These are phyloP conservation scores for Apamea monoglypha DNA, from an alignment of 2,888 invertebrate species.

Conservation along the genomic window DNA sequence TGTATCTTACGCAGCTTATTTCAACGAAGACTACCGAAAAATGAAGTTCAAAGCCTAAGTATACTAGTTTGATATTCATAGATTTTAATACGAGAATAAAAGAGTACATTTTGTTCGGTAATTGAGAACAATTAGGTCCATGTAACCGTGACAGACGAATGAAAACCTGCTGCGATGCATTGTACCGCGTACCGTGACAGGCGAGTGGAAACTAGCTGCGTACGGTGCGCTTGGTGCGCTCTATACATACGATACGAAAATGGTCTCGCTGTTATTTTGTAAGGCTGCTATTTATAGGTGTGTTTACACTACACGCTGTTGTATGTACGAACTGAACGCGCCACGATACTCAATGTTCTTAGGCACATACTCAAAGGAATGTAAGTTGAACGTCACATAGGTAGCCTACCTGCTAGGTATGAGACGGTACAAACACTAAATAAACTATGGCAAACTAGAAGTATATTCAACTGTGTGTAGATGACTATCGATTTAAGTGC, in stretches of 20 bases:
- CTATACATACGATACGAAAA: conserved; percentile 66
- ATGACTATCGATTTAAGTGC: conserved; percentile 16
- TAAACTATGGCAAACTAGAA: conserved; percentile 27
- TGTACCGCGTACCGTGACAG: conserved; percentile 48
- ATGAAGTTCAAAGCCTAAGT: background rate
- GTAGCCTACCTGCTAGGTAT: conserved; percentile 4
- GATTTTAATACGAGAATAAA: conserved; percentile 12
- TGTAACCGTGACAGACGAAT: conserved; percentile 43
- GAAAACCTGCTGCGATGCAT: conserved; percentile 52
- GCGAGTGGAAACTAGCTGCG: conserved; percentile 55
- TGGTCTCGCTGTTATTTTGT: conserved; percentile 74
- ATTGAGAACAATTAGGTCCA: conserved; percentile 46
- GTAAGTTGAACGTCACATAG: conserved; percentile 23
- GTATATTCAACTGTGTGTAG: background rate
- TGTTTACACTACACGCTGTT: conserved; percentile 76
- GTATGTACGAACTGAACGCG: conserved; percentile 65
- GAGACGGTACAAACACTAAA: conserved; percentile 7
- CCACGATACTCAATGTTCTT: conserved; percentile 63
- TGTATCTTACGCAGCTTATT: conserved; percentile 14
- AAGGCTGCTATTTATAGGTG: conserved; percentile 76
- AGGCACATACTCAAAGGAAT: conserved; percentile 41
- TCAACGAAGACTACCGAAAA: background rate
- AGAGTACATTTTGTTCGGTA: conserved; percentile 23
- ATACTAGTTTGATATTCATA: background rate
- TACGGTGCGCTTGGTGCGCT: conserved; percentile 29